Evolutionary conservation across 1,140 invertebrate species (phyloP), one percentile per base, ranked within the genome.

Genomic region (Euura lappo): DNA sequence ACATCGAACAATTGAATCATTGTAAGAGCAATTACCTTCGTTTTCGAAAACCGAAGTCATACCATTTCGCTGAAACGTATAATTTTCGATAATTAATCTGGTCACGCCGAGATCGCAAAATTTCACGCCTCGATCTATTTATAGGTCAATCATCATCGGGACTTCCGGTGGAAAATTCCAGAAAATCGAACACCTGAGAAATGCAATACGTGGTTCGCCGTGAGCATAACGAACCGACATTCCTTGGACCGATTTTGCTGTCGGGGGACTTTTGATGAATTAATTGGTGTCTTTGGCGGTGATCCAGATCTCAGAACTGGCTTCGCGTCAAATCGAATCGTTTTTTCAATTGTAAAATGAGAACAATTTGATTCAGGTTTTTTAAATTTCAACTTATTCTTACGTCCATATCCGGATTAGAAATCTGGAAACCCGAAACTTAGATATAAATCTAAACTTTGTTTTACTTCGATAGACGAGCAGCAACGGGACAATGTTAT

Each of bases 141-240:
- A 60, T 4, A n/a, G 51, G n/a, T 60, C 51, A 5, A 8, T n/a
- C 2, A 60, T 8, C 51, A n/a, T 60, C 4, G 4, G n/a, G 51
- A 10, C 4, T 60, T 60, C 51, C 2, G 8, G 51, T 2, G 51
- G 8, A 2, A 60, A 60, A 60, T 60, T 60, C 51, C 51, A 0
- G n/a, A 60, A 60, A 60, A 8, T 10, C 8, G 4, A 60, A 2
- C 3, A n/a, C 51, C n/a, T n/a, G 51, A 5, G 0, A 60, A 10
- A 60, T 60, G 51, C 2, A 8, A 8, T 8, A 10, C 8, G 8
- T 8, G 2, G 8, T 60, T 60, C n/a, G 51, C 51, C 51, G 8
- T n/a, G 51, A 60, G 51, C 51, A 60, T n/a, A 60, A 60, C 8
- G 51, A n/a, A 60, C 51, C 51, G 51, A 60, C 51, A 60, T 60